Evolutionary conservation across 2,113 vertebrate genomes (phyloP).

Genomic region (Hyperopisus bebe): DNA sequence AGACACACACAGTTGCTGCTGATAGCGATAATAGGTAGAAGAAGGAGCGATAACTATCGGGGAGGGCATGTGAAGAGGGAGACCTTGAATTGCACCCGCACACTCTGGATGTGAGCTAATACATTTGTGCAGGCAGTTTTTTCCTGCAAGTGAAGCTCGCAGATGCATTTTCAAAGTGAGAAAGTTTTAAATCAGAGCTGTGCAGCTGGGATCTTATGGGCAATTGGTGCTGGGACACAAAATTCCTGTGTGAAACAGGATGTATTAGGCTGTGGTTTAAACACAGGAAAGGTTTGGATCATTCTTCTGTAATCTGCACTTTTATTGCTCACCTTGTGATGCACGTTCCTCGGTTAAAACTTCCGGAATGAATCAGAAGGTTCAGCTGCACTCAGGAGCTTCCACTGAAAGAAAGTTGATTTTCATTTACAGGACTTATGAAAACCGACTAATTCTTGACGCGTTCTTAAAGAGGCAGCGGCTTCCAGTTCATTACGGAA

Average conservation of each 20-base stretch:
- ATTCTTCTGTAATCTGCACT: not conserved
- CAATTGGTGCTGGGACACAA: constrained; percentile 13
- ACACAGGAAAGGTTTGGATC: not conserved
- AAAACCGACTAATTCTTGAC: not conserved
- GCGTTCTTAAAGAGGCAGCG: not conserved
- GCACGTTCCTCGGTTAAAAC: not conserved
- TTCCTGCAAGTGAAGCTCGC: constrained; percentile 25
- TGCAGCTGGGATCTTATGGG: constrained; percentile 33
- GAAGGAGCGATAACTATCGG: constrained; percentile 29
- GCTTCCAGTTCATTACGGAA: not conserved
- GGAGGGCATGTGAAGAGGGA: constrained; percentile 31
- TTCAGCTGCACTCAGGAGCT: not conserved
- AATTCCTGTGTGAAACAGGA: not conserved
- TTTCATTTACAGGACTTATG: not conserved
- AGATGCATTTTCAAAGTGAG: constrained; percentile 6
- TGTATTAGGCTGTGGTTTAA: not conserved
- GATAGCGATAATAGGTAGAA: constrained; percentile 35
- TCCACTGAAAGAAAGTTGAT: not conserved
- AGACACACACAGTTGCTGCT: not conserved
- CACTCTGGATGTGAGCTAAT: constrained; percentile 10
- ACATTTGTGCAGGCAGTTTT: constrained; percentile 26
- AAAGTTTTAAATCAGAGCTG: constrained; percentile 28
- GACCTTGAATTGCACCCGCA: not conserved
- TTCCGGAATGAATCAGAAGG: not conserved
- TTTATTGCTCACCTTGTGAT: not conserved